Percentiles rank a stretch among this genome's conserved stretches.
phyloP scores from a whole-genome alignment of 1,140 invertebrate genomes.

The Oreohelix idahoensis region DNA sequence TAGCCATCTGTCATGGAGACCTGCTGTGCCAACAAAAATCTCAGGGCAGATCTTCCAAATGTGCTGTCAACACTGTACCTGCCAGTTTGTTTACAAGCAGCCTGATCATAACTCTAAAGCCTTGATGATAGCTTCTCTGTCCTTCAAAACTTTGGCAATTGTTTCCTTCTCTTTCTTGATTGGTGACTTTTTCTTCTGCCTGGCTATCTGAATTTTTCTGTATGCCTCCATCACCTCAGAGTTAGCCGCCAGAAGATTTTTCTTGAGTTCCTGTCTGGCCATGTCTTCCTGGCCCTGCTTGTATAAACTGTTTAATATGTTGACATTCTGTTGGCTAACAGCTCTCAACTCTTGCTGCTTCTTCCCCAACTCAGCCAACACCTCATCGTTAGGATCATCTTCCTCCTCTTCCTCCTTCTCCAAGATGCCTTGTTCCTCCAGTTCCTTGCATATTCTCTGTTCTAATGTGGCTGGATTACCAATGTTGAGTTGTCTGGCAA shows the following conservation, averaged over 20 bases:
- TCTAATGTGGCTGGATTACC: conserved; percentile 77
- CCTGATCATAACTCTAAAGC: conserved; percentile 29
- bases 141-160: conserved; percentile 80
- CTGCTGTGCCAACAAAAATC: no score
- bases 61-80: no score
- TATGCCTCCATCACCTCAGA: conserved; percentile 85
- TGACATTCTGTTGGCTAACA: conserved; percentile 81
- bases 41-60: no score
- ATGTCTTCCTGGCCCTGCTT: conserved; percentile 68
- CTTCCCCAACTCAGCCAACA: conserved; percentile 85
- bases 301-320: conserved; percentile 78
- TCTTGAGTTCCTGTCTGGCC: conserved; percentile 79
- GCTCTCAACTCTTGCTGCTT: conserved; percentile 85
- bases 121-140: conserved; percentile 56
- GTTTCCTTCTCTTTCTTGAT: conserved; percentile 88
- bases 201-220: conserved; percentile 82
- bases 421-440: conserved; percentile 85
- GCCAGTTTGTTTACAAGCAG: no score
- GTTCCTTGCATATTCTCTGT: conserved; percentile 86
- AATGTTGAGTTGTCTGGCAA: conserved; percentile 72
- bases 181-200: conserved; percentile 85
- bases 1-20: no score
- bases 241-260: conserved; percentile 81
- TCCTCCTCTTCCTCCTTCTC: conserved; percentile 68
- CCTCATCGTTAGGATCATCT: conserved; percentile 83